Conservation (phyloP, 2,888 invertebrate genomes). For the Erpobdella octoculata region DNA sequence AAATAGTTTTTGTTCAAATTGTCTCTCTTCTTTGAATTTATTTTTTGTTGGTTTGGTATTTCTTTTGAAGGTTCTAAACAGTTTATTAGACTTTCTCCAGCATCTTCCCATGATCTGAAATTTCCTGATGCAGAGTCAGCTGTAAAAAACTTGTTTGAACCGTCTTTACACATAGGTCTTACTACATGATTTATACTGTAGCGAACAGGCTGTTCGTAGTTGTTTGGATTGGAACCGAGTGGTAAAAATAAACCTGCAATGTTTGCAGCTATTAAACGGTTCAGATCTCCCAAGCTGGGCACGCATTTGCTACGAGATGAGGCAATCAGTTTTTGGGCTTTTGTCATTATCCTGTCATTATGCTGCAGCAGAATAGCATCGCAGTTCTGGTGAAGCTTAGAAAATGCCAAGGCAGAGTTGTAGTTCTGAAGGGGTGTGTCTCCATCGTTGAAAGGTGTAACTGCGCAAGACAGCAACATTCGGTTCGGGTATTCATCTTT, state of each 20-base stretch:
- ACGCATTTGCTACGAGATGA: neutral
- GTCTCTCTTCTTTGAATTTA: neutral
- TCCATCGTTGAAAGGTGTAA: conserved; percentile 46
- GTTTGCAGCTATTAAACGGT: neutral
- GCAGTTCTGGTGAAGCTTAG: conserved; percentile 43
- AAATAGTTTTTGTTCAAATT: neutral
- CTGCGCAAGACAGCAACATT: conserved; percentile 45
- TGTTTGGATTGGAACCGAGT: neutral
- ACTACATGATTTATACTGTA: no score
- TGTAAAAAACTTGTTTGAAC: neutral
- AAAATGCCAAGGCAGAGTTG: conserved; percentile 45
- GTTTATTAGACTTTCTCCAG: neutral
- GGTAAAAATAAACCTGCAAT: neutral
- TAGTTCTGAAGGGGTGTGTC: conserved; percentile 51
- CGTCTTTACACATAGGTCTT: neutral
- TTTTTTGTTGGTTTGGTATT: neutral
- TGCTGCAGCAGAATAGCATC: conserved; percentile 45
- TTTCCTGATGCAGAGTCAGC: neutral
- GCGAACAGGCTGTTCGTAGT: no score
- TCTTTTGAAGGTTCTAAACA: neutral
- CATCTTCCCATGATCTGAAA: neutral
- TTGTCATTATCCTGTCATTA: conserved; percentile 16
- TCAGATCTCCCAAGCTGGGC: neutral
- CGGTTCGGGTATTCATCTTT: conserved; percentile 44
- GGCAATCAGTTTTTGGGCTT: conserved; percentile 23